Conservation (phyloP, 2,797 vertebrate genomes). For the Tragopan temminckii region DNA sequence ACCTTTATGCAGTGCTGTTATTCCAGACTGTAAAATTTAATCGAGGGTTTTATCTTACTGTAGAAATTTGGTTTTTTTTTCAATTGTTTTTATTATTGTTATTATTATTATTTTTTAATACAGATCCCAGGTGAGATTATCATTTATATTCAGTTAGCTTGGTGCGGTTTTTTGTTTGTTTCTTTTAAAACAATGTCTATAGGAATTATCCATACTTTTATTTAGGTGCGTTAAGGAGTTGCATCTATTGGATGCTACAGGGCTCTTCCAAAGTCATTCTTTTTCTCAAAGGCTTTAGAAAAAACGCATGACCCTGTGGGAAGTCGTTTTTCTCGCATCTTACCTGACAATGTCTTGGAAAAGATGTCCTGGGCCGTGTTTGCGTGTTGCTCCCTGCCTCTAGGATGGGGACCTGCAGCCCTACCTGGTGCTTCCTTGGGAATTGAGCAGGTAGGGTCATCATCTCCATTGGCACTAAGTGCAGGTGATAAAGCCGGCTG, state of each 20-base stretch:
- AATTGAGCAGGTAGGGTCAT: background rate
- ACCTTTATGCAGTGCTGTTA: background rate
- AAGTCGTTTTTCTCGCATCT: background rate
- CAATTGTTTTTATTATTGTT: background rate
- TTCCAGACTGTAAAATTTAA: constrained; percentile 36
- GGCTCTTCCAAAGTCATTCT: background rate
- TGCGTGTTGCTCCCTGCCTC: background rate
- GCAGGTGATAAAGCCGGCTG: background rate
- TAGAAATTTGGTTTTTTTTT: background rate
- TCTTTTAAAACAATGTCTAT: background rate
- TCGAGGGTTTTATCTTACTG: background rate
- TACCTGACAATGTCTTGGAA: background rate
- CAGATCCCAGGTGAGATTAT: background rate
- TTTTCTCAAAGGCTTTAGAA: background rate
- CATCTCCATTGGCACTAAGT: accelerated
- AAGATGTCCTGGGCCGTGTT: accelerated
- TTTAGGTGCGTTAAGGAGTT: background rate
- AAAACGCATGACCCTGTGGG: background rate
- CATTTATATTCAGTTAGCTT: background rate
- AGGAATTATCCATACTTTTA: background rate
- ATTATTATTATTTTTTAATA: background rate
- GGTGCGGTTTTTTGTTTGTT: background rate
- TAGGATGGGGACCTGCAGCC: background rate
- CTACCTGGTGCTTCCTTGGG: background rate
- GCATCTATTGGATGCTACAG: background rate